Evolutionary conservation across 1,140 invertebrate genomes (phyloP).

Genomic region (Drosophila subpulchrella): DNA sequence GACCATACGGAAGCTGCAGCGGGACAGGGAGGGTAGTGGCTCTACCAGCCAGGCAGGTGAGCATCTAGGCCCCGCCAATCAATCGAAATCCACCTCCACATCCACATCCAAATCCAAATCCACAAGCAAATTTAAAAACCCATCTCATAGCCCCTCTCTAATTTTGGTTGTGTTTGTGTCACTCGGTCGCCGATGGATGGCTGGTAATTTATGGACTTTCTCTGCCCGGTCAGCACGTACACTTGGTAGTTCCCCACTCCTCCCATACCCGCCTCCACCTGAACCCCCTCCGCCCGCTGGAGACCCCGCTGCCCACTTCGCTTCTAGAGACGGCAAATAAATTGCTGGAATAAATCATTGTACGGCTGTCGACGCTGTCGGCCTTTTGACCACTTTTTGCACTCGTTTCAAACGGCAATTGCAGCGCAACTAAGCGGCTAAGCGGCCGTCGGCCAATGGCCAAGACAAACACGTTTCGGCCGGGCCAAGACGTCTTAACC

Average conservation of each 20-base stretch:
- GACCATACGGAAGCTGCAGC: conserved; percentile 90
- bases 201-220: conserved; percentile 79
- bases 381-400: conserved; percentile 79
- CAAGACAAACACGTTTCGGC: conserved; percentile 25
- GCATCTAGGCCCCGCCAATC: not conserved
- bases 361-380: conserved; percentile 55
- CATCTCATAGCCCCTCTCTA: conserved; percentile 17
- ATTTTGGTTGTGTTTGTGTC: conserved; percentile 62
- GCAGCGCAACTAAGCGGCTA: conserved; percentile 37
- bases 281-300: not conserved
- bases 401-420: conserved; percentile 72
- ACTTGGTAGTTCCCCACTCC: conserved; percentile 74
- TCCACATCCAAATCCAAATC: not conserved
- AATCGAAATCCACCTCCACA: not conserved
- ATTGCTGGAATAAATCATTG: conserved; percentile 81
- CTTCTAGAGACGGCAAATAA: conserved; percentile 67
- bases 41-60: conserved; percentile 30
- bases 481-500: conserved; percentile 30
- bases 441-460: conserved; percentile 29
- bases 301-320: not conserved
- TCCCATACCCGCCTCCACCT: too few relatives aligned
- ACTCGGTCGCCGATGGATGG: conserved; percentile 62
- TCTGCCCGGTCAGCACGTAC: conserved; percentile 83
- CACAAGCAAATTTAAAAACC: not conserved
- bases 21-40: conserved; percentile 88